Conservation (phyloP, 2,797 vertebrate species). For the Buphagus erythrorhynchus region DNA sequence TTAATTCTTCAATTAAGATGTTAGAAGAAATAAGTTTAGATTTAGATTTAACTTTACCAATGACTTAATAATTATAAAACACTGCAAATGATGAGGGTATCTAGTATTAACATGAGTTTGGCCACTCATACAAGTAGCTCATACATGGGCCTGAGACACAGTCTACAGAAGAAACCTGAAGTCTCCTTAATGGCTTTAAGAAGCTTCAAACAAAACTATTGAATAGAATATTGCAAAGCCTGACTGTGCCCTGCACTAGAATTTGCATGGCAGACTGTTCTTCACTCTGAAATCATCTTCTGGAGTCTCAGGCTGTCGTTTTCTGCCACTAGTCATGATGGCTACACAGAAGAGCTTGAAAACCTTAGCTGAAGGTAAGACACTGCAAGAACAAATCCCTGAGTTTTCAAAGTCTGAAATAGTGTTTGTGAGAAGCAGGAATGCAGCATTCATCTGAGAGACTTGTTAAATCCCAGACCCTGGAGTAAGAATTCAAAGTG, state of each 20-base stretch:
- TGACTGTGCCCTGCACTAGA: background rate
- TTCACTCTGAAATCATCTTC: background rate
- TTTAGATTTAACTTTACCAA: background rate
- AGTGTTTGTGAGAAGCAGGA: background rate
- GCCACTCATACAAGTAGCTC: background rate
- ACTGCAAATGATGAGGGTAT: background rate
- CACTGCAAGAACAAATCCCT: background rate
- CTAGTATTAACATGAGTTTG: background rate
- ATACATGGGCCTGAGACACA: rapidly evolving
- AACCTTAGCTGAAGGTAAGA: background rate
- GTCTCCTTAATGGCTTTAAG: background rate
- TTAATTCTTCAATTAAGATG: background rate
- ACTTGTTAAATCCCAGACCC: background rate
- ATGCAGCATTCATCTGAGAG: background rate
- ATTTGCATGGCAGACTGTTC: background rate
- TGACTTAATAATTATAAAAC: background rate
- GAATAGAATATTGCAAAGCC: background rate
- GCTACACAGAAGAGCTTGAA: background rate
- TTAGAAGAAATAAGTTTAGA: background rate
- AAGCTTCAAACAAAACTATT: background rate
- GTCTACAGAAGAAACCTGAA: background rate
- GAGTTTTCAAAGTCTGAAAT: background rate
- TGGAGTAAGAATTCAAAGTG: background rate
- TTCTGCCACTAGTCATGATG: background rate
- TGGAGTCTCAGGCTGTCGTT: background rate